A percentile compares a stretch with the other conserved stretches of the same genome.
Conservation (phyloP, 2,888 invertebrate species). For the Antheraea yamamai region DNA sequence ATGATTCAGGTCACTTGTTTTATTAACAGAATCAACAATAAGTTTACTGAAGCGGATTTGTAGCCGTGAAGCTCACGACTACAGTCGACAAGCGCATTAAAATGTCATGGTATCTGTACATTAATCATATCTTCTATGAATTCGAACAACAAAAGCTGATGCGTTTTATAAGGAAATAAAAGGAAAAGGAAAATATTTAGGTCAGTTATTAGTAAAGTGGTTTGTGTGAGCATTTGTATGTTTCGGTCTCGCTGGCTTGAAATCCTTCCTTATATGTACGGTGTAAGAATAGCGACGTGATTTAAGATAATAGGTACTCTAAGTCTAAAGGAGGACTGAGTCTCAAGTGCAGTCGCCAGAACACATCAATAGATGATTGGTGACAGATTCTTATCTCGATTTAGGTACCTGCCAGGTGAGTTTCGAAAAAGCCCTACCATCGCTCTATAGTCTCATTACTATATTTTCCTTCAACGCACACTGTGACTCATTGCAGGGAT, state of each 20-base stretch:
- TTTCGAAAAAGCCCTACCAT: too few relatives aligned
- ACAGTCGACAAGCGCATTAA: background rate
- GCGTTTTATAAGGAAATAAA: conserved; percentile 1
- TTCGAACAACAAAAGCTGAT: conserved; percentile 14
- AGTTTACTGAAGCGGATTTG: conserved; percentile 10
- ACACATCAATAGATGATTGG: too few relatives aligned
- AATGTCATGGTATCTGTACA: conserved; percentile 10
- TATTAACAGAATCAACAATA: conserved; percentile 2
- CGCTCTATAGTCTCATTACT: too few relatives aligned
- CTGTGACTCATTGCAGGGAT: too few relatives aligned
- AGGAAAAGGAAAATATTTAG: conserved; percentile 1
- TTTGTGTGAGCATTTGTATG: background rate
- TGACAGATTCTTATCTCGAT: too few relatives aligned
- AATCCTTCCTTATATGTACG: background rate
- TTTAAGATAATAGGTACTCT: too few relatives aligned
- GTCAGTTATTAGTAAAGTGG: conserved; percentile 9
- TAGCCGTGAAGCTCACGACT: conserved; percentile 2
- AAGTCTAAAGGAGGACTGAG: too few relatives aligned
- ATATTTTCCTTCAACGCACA: too few relatives aligned
- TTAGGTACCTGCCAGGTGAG: too few relatives aligned
- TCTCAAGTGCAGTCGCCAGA: too few relatives aligned
- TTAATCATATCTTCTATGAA: conserved; percentile 11
- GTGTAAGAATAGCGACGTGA: too few relatives aligned
- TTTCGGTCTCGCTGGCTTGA: background rate
- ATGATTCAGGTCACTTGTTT: conserved; percentile 10